These are phyloP conservation scores for Oriolus oriolus DNA, from an alignment of 2,113 vertebrate species.

Conservation along the genomic window DNA sequence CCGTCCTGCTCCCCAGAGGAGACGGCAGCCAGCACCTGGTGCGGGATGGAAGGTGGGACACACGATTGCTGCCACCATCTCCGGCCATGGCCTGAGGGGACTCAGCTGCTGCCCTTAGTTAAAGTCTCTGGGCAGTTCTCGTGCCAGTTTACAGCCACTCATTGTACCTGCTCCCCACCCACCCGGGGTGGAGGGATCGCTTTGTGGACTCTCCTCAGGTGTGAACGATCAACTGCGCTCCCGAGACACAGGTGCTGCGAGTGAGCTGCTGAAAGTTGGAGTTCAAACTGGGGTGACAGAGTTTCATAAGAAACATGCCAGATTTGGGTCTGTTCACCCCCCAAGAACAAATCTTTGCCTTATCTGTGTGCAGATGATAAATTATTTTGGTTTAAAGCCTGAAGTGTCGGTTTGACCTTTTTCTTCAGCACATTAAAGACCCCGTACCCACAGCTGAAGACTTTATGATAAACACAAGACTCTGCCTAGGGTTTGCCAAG, in stretches of 20 bases:
- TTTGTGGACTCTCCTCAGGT: not conserved
- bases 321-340: not conserved
- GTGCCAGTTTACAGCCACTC: not conserved
- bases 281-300: not conserved
- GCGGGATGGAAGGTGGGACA: not conserved
- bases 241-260: not conserved
- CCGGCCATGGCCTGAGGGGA: not conserved
- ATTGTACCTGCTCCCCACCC: not conserved
- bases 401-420: not conserved
- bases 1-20: not conserved
- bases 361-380: not conserved
- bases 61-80: not conserved
- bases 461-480: not conserved
- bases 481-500: not conserved
- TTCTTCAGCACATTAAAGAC: not conserved
- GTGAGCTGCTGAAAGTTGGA: not conserved
- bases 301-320: not conserved
- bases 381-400: not conserved
- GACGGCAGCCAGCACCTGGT: not conserved
- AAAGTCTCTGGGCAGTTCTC: not conserved
- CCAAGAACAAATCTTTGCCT: not conserved
- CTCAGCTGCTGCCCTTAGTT: not conserved
- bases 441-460: not conserved
- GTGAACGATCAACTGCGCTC: not conserved
- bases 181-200: not conserved